A percentile compares a stretch with the other conserved stretches of the same genome.
phyloP scores from a whole-genome alignment of 1,140 invertebrate species.

The Diachasmimorpha longicaudata region DNA sequence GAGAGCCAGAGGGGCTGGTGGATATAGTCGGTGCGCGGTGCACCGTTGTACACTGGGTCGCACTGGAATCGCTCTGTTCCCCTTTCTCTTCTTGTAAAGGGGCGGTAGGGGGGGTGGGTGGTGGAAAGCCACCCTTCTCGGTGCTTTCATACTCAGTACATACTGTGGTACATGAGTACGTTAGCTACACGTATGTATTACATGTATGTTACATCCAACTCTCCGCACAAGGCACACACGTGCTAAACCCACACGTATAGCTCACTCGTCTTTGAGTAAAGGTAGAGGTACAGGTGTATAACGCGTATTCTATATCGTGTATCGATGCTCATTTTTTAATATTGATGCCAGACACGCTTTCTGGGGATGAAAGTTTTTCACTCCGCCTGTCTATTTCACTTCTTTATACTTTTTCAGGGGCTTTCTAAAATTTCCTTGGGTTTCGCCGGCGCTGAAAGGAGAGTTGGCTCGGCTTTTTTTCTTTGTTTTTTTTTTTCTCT shows the following conservation, averaged over 20 bases:
- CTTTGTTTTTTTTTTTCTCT: too few species aligned
- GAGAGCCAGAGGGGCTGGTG: not conserved
- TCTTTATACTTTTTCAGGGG: not conserved
- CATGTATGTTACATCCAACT: conserved; percentile 6
- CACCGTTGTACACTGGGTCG: conserved; percentile 19
- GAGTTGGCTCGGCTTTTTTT: not conserved
- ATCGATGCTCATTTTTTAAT: conserved; percentile 15
- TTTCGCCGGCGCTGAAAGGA: not conserved
- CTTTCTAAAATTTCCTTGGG: not conserved
- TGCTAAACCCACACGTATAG: not conserved
- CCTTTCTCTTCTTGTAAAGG: not conserved
- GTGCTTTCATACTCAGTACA: conserved; percentile 1
- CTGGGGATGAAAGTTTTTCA: conserved; percentile 2
- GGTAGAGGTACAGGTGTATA: conserved; percentile 12
- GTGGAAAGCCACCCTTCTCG: not conserved
- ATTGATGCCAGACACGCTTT: conserved; percentile 6
- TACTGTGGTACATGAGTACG: conserved; percentile 12
- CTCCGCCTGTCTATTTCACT: conserved; percentile 1
- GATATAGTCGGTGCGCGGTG: not conserved
- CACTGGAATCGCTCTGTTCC: not conserved
- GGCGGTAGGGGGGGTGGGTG: not conserved
- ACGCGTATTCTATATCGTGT: not conserved
- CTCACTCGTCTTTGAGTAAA: not conserved
- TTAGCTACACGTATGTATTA: conserved; percentile 24
- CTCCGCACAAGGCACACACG: conserved; percentile 5